Percentiles rank a stretch among this genome's conserved stretches.
phyloP scores from a whole-genome alignment of 1,140 invertebrate genomes.

The Pygmarrhopalites habei region DNA sequence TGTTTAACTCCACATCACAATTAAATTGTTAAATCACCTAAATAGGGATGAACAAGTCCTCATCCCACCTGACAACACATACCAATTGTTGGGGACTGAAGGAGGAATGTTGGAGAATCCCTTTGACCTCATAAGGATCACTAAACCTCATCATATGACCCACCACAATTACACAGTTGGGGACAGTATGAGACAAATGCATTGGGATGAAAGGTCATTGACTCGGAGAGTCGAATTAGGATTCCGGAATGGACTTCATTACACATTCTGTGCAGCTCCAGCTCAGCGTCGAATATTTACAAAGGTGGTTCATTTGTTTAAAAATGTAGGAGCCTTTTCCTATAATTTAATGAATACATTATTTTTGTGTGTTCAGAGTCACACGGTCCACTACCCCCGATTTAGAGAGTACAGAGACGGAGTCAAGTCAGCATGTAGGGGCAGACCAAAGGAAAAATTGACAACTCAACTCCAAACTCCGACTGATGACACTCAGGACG shows the following conservation, averaged over 20 bases:
- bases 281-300: slow-evolving; percentile 13
- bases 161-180: slow-evolving; percentile 15
- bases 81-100: background rate
- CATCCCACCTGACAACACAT: slow-evolving; percentile 15
- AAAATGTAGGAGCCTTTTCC: too few relatives aligned
- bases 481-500: background rate
- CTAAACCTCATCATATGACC: background rate
- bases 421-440: background rate
- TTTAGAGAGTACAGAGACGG: slow-evolving; percentile 9
- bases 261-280: slow-evolving; percentile 20
- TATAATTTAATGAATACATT: too few relatives aligned
- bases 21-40: too few relatives aligned
- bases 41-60: too few relatives aligned
- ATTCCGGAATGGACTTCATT: slow-evolving; percentile 29
- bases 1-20: too few relatives aligned
- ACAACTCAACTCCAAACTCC: background rate
- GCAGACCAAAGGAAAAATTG: background rate
- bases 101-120: slow-evolving; percentile 10
- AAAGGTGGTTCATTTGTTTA: background rate
- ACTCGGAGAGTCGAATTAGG: slow-evolving; percentile 15
- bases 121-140: slow-evolving; percentile 23
- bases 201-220: slow-evolving; percentile 18
- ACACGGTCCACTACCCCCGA: slow-evolving; percentile 3
- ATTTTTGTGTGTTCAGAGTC: slow-evolving; percentile 3
- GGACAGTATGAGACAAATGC: slow-evolving; percentile 14